Evolutionary conservation across 2,797 vertebrate genomes (phyloP).

Genomic region (Sarcophilus harrisii): DNA sequence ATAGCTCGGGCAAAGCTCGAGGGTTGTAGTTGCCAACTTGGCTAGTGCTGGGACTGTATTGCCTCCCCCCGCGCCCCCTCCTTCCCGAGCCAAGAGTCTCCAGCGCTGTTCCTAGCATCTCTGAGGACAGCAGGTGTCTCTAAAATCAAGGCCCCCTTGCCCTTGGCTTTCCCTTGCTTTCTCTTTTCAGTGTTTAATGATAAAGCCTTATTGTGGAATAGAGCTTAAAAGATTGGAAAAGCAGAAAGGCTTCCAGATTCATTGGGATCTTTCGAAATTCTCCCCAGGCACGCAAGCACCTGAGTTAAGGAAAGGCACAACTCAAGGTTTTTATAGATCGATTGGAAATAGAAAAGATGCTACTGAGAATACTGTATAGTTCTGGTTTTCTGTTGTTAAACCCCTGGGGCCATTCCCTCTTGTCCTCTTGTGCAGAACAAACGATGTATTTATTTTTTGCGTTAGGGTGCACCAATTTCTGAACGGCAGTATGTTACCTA

Average conservation of each 20-base stretch:
- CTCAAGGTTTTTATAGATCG: constrained; percentile 53
- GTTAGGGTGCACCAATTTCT: not conserved
- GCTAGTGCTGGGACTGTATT: not conserved
- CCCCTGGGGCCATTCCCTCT: constrained; percentile 53
- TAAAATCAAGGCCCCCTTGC: not conserved
- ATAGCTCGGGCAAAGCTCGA: not conserved
- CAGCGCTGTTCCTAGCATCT: not conserved
- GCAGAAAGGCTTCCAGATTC: constrained; percentile 49
- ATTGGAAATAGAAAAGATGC: constrained; percentile 25
- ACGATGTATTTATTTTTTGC: not conserved
- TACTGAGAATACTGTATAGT: constrained; percentile 13
- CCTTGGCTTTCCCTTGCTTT: constrained; percentile 25
- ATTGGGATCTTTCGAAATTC: constrained; percentile 34
- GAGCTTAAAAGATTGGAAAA: not conserved
- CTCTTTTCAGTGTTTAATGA: not conserved
- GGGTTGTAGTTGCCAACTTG: not conserved
- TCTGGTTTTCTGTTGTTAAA: constrained; percentile 47
- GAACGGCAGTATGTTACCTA: not conserved
- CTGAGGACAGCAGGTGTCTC: not conserved
- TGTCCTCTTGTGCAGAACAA: not conserved
- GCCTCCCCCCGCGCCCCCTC: not conserved
- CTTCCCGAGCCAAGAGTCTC: not conserved
- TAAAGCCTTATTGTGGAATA: not conserved
- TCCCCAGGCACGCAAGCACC: constrained; percentile 4
- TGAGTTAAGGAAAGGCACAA: constrained; percentile 56